Evolutionary conservation across 2,888 invertebrate genomes (phyloP).

Genomic region (Dicranocentrus wangi): DNA sequence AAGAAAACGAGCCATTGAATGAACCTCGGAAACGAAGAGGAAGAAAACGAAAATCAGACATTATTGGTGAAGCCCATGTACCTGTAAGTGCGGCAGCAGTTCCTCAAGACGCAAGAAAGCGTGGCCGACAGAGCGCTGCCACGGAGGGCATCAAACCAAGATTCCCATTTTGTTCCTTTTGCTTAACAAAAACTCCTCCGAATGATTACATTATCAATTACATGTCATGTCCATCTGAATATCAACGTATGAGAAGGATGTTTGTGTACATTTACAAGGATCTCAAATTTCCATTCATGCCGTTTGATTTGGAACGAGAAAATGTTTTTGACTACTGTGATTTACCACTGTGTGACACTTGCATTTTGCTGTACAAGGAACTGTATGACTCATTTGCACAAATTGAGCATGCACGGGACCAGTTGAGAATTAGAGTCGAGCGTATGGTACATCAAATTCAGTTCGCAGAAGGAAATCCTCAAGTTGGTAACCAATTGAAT

Average conservation of each 20-base stretch:
- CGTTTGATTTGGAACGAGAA: conserved; percentile 47
- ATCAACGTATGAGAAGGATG: conserved; percentile 41
- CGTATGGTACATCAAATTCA: conserved; percentile 44
- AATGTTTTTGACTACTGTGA: conserved; percentile 52
- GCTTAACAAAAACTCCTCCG: conserved; percentile 35
- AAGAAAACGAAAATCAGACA: conserved; percentile 20
- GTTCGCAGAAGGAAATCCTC: conserved; percentile 28
- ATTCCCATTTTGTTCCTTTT: conserved; percentile 40
- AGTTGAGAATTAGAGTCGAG: conserved; percentile 28
- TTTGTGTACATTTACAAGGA: conserved; percentile 47
- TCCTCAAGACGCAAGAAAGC: conserved; percentile 9
- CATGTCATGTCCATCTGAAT: conserved; percentile 42
- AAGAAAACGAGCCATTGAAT: conserved; percentile 21
- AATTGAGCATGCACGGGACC: conserved; percentile 27
- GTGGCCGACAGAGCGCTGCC: conserved; percentile 39
- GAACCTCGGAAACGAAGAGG: neutral
- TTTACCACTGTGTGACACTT: conserved; percentile 42
- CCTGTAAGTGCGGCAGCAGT: too few species aligned
- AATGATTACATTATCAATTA: conserved; percentile 45
- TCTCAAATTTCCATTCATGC: conserved; percentile 41
- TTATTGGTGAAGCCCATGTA: too few species aligned
- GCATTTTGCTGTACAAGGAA: conserved; percentile 40
- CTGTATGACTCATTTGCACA: conserved; percentile 32
- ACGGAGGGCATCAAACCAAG: conserved; percentile 35
- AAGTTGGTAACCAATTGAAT: conserved; percentile 4